Base-by-base conservation (phyloP, 2,888 invertebrate species). In the Drosophila limbata region DNA sequence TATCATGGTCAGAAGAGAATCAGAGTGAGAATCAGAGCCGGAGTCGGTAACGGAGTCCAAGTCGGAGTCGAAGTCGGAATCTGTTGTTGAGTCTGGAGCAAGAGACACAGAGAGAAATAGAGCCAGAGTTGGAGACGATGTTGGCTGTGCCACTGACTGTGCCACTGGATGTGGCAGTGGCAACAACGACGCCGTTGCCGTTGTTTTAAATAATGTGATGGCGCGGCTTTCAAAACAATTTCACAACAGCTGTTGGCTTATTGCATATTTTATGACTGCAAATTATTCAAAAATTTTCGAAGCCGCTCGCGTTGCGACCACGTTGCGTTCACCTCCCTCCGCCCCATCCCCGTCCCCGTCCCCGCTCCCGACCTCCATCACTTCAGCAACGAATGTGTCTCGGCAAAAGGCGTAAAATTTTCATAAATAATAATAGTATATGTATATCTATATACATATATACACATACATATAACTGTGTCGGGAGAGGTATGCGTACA, bases 181-280 rank as follows among this genome's bases (percentile, higher is more conserved):
- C 48, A 66, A 42, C 56, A 40, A 61, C 70, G 70, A 63, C 61
- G 72, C 21, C 39, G 31, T 19, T 28, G 59, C 48, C 21, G 48
- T 28, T 39, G 68, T 71, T 89, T 91, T 90, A 91, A 91, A 91
- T 91, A 91, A 92, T 91, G 90, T 90, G 90, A 92, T 91, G 91
- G 91, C 92, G 92, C 91, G 92, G 92, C 92, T 91, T 92, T 91
- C 91, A 91, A 92, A 92, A 92, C 92, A 92, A 92, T 92, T 92
- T 92, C 87, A 89, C 91, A 92, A 92, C 92, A 92, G 91, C 91
- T 92, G 92, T 91, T 92, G 91, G 91, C 92, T 92, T 92, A 92
- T 92, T 92, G 91, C 91, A 92, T 92, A 92, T 92, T 92, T 92
- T 92, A 92, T 92, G 91, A 89, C 91, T 91, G 91, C 91, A 92